Evolutionary conservation across 2,113 vertebrate genomes (phyloP).

Genomic region (Varanus komodoensis): DNA sequence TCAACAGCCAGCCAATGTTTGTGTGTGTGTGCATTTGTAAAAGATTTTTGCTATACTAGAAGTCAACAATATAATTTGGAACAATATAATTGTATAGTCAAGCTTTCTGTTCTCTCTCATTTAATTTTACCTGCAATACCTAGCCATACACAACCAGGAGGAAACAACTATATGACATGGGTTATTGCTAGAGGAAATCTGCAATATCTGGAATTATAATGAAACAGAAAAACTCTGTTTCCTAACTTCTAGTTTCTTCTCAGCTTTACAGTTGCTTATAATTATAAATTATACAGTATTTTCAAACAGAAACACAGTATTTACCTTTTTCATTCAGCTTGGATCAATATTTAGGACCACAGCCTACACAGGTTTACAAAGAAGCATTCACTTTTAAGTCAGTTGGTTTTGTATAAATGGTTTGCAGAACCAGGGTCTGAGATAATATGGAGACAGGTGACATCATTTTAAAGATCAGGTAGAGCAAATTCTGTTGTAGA

Average conservation of each 20-base stretch:
- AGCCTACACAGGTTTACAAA: neutral
- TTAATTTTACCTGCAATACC: neutral
- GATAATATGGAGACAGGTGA: neutral
- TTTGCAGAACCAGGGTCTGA: neutral
- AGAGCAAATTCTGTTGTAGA: slow-evolving; percentile 14
- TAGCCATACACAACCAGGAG: neutral
- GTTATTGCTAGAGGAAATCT: neutral
- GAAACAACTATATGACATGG: slow-evolving; percentile 3
- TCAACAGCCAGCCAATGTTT: slow-evolving; percentile 29
- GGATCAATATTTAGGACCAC: neutral
- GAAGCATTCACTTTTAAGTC: neutral
- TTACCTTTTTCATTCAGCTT: neutral
- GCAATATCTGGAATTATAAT: neutral
- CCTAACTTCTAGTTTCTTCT: slow-evolving; percentile 28
- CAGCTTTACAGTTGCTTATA: neutral
- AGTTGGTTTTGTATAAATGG: neutral
- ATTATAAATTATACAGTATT: slow-evolving; percentile 6
- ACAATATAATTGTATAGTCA: slow-evolving; percentile 2
- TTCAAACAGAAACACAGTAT: slow-evolving; percentile 28
- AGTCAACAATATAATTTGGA: neutral
- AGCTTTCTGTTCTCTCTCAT: neutral
- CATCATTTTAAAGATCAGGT: neutral
- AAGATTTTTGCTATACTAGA: neutral
- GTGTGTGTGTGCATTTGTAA: neutral
- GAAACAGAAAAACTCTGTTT: neutral